A percentile compares a stretch with the other conserved stretches of the same genome.
Conservation (phyloP, 2,888 invertebrate species). For the Cephus nigrinus region DNA sequence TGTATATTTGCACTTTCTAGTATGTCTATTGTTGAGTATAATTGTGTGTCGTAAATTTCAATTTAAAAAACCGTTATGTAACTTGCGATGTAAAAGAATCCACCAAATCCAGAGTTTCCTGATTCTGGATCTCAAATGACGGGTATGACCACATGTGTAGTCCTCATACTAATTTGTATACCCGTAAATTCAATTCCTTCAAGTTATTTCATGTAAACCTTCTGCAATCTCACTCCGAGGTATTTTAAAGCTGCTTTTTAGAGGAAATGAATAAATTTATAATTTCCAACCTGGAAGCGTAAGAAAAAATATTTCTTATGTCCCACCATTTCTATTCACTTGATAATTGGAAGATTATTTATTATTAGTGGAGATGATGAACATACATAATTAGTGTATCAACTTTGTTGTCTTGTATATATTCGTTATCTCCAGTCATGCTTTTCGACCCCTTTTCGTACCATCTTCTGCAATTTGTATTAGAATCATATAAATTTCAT, state of each 20-base stretch:
- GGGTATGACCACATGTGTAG: neutral
- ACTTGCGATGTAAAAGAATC: neutral
- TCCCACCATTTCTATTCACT: neutral
- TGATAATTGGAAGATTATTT: neutral
- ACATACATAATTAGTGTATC: too few relatives aligned
- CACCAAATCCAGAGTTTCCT: neutral
- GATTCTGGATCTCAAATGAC: neutral
- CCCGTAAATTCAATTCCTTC: neutral
- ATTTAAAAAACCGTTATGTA: neutral
- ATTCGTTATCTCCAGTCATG: neutral
- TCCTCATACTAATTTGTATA: neutral
- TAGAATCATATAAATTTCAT: too few relatives aligned
- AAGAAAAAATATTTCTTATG: neutral
- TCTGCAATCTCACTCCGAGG: neutral
- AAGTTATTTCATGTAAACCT: neutral
- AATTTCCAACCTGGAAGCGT: neutral
- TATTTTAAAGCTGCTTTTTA: neutral
- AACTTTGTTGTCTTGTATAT: too few relatives aligned
- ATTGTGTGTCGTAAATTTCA: neutral
- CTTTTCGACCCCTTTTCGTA: too few relatives aligned
- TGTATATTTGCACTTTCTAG: neutral
- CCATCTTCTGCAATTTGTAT: too few relatives aligned
- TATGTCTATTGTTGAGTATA: neutral
- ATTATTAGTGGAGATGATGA: too few relatives aligned
- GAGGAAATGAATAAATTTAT: neutral